Conservation (phyloP, 2,797 vertebrate genomes). For the Synaphobranchus kaupii region DNA sequence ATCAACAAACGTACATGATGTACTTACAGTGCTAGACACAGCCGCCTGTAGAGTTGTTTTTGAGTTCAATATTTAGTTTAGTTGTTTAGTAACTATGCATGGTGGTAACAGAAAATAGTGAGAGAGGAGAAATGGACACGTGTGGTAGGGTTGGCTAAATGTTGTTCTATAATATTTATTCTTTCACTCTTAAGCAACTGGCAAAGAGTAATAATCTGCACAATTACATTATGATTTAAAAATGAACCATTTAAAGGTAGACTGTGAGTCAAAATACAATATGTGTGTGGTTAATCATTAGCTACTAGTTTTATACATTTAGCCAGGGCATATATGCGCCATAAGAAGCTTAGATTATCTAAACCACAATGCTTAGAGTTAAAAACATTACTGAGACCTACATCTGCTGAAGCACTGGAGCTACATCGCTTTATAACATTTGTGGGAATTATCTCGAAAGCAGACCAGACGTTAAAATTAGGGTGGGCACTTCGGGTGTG, state of each 20-base stretch:
- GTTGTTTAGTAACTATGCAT: neutral
- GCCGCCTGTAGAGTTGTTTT: neutral
- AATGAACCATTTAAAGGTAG: neutral
- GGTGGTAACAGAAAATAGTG: neutral
- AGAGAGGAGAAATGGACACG: neutral
- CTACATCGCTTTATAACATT: conserved; percentile 62
- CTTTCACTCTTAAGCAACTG: neutral
- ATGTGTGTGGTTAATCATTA: conserved; percentile 20
- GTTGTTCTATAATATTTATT: neutral
- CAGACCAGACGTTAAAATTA: conserved; percentile 59
- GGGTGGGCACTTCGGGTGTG: conserved; percentile 74
- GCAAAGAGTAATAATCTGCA: neutral
- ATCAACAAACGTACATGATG: neutral
- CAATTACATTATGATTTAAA: conserved; percentile 6
- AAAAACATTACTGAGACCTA: conserved; percentile 58
- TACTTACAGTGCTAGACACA: neutral
- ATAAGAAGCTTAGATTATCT: conserved; percentile 75
- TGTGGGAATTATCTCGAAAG: conserved; percentile 72
- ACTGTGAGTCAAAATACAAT: conserved; percentile 11
- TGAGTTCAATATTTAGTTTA: neutral
- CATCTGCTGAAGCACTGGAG: conserved; percentile 66
- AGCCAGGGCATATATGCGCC: conserved; percentile 41
- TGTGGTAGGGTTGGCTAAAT: neutral
- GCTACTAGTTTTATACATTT: conserved; percentile 1
- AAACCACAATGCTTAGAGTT: conserved; percentile 61